Evolutionary conservation across 2,113 vertebrate species (phyloP).

Genomic region (Nycticorax nycticorax): DNA sequence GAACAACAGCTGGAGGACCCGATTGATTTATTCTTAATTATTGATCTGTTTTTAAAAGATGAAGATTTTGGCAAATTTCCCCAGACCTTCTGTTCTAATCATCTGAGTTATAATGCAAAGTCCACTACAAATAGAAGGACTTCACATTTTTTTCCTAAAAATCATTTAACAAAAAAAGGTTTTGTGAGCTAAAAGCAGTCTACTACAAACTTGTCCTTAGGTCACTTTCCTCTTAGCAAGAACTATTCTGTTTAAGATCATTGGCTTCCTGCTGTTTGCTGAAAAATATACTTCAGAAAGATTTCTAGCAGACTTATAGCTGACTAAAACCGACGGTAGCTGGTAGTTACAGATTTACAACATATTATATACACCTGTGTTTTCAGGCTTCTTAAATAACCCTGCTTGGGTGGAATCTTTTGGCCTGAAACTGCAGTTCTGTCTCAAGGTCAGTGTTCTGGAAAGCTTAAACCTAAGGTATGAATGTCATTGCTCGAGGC

Average conservation of each 20-base stretch:
- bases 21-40: neutral
- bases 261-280: neutral
- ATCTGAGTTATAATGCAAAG: neutral
- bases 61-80: neutral
- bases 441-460: constrained; percentile 10
- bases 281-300: neutral
- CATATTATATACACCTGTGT: neutral
- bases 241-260: neutral
- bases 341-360: neutral
- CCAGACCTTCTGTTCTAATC: neutral
- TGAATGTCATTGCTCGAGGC: neutral
- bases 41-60: neutral
- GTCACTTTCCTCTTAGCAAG: neutral
- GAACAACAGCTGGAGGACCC: neutral
- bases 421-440: neutral
- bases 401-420: neutral
- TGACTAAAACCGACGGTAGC: neutral
- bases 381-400: neutral
- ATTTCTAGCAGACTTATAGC: neutral
- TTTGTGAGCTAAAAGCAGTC: neutral
- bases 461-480: constrained; percentile 12
- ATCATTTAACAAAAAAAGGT: accelerated
- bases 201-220: neutral
- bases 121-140: neutral
- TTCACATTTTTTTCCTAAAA: neutral